Conservation (phyloP, 2,888 invertebrate species). For the Papilio gigon region DNA sequence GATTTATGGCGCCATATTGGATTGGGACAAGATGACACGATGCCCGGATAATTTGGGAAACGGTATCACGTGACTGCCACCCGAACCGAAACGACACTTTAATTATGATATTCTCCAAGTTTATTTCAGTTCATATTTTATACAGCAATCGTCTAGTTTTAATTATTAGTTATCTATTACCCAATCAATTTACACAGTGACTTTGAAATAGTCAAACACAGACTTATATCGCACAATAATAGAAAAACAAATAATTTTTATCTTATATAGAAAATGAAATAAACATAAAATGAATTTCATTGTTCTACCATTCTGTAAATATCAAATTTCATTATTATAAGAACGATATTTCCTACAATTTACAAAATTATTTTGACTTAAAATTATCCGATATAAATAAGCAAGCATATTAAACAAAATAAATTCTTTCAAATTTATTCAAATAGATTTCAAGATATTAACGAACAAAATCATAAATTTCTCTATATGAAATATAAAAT, state of each 20-base stretch:
- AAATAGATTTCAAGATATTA: not conserved
- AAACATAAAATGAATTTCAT: not conserved
- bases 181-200: not conserved
- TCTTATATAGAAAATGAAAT: not conserved
- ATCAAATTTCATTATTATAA: not conserved
- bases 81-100: constrained; percentile 78
- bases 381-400: not conserved
- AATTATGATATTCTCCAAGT: constrained; percentile 77
- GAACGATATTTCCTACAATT: not conserved
- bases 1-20: constrained; percentile 83
- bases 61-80: constrained; percentile 78
- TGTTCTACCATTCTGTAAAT: not conserved
- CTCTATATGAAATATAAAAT: not conserved
- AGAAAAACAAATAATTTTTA: not conserved
- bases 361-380: not conserved
- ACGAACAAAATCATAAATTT: constrained; percentile 4
- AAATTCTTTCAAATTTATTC: constrained; percentile 10
- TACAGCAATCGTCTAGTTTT: constrained; percentile 19
- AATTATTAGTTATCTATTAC: constrained; percentile 5
- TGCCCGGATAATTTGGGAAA: constrained; percentile 83
- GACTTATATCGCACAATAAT: not conserved
- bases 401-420: not conserved
- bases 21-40: constrained; percentile 83
- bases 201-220: not conserved
- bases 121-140: constrained; percentile 42